These are phyloP conservation scores for Sternotherus odoratus DNA, from an alignment of 2,797 vertebrate genomes.

Conservation along the genomic window DNA sequence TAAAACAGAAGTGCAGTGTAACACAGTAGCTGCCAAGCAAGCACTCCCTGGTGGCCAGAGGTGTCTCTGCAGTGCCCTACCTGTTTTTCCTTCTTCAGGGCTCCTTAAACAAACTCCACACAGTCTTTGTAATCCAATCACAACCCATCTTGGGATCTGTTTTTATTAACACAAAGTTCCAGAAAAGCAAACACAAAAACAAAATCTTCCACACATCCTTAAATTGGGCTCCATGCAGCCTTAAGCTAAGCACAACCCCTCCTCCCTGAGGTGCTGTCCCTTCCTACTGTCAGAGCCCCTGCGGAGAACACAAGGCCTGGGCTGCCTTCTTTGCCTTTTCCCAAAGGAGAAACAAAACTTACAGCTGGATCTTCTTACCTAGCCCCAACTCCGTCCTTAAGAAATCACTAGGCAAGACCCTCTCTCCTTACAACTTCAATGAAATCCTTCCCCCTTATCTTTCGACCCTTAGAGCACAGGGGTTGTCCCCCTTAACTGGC, in stretches of 20 bases:
- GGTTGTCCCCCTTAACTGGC: not conserved
- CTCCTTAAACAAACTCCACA: not conserved
- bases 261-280: not conserved
- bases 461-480: not conserved
- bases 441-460: not conserved
- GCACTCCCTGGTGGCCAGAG: not conserved
- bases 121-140: not conserved
- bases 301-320: no score
- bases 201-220: not conserved
- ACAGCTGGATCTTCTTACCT: not conserved
- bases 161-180: not conserved
- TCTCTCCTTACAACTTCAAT: not conserved
- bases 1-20: accelerated
- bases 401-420: no score
- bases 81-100: not conserved
- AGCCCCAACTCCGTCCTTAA: not conserved
- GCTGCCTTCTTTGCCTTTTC: not conserved
- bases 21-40: not conserved
- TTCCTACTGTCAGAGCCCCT: not conserved
- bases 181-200: not conserved
- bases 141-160: not conserved
- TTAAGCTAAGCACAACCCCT: not conserved
- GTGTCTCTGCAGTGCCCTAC: not conserved
- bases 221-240: not conserved
- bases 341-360: not conserved